Percentiles rank a stretch among this genome's conserved stretches.
These are phyloP conservation scores for Epizoanthus scotinus DNA, from an alignment of 92 coral and sea anemone genomes.

Conservation along the genomic window DNA sequence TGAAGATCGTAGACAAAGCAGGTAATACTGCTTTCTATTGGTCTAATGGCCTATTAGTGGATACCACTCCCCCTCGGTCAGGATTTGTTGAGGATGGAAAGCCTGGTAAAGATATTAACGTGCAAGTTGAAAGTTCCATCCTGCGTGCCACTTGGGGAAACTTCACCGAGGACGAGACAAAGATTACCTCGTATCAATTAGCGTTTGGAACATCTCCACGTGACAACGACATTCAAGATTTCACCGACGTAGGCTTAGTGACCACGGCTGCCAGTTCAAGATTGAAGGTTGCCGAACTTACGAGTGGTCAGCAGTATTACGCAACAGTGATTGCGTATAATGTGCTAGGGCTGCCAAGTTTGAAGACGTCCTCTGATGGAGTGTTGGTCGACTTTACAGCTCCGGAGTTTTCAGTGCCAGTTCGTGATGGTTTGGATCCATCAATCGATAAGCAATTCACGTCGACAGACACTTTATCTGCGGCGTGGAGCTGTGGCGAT, in stretches of 20 bases:
- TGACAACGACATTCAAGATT: constrained; percentile 70
- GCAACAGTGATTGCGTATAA: constrained; percentile 86
- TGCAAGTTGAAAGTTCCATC: constrained; percentile 80
- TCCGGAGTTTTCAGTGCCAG: constrained; percentile 66
- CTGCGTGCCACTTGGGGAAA: constrained; percentile 87
- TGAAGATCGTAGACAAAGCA: constrained; percentile 82
- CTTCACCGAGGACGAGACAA: constrained; percentile 79
- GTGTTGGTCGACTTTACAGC: constrained; percentile 87
- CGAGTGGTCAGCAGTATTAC: constrained; percentile 80
- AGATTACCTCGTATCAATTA: constrained; percentile 69
- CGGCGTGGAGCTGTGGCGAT: constrained; percentile 79
- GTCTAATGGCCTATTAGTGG: constrained; percentile 81
- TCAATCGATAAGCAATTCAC: constrained; percentile 53
- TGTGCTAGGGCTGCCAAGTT: constrained; percentile 80
- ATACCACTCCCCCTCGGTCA: constrained; percentile 75
- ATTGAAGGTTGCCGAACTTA: constrained; percentile 64
- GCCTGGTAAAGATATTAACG: constrained; percentile 57
- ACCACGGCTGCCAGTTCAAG: constrained; percentile 78
- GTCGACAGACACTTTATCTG: constrained; percentile 45
- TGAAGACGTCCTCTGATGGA: constrained; percentile 76
- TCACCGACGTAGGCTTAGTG: constrained; percentile 88
- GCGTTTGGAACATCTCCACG: constrained; percentile 88
- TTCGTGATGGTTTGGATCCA: constrained; percentile 64
- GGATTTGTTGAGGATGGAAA: constrained; percentile 81
- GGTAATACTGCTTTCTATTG: constrained; percentile 72